phyloP scores from a whole-genome alignment of 2,797 vertebrate species.

The Cuniculus paca region DNA sequence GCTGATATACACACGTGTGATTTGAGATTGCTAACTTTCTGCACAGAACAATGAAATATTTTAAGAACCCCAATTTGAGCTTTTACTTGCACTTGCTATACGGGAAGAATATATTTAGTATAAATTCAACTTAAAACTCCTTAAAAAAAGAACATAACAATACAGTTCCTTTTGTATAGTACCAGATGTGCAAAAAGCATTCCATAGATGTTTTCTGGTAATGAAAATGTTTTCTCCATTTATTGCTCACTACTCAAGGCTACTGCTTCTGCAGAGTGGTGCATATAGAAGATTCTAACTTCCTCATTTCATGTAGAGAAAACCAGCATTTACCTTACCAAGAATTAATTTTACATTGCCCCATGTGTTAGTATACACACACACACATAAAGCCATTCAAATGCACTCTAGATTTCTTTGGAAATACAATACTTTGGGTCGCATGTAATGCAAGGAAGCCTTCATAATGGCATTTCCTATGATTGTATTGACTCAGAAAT shows the following conservation, averaged over 20 bases:
- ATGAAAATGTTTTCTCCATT: neutral
- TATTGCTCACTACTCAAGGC: neutral
- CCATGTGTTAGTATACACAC: neutral
- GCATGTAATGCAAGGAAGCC: neutral
- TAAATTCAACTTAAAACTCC: neutral
- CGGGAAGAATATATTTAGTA: neutral
- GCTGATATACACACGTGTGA: neutral
- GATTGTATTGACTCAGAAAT: neutral
- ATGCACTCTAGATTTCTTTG: neutral
- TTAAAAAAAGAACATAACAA: neutral
- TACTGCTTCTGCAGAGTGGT: neutral
- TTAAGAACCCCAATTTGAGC: conserved; percentile 10
- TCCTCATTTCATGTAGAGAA: neutral
- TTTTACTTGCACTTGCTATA: neutral
- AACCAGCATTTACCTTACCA: neutral
- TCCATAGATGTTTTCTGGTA: neutral
- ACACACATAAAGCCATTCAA: neutral
- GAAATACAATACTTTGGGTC: neutral
- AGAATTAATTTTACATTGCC: conserved; percentile 38
- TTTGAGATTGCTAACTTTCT: conserved; percentile 25
- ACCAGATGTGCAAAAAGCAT: neutral
- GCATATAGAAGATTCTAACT: neutral
- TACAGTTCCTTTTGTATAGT: neutral
- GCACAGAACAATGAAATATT: neutral
- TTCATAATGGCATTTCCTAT: neutral